Conservation (phyloP, 2,797 vertebrate species). For the Australoheros facetus region DNA sequence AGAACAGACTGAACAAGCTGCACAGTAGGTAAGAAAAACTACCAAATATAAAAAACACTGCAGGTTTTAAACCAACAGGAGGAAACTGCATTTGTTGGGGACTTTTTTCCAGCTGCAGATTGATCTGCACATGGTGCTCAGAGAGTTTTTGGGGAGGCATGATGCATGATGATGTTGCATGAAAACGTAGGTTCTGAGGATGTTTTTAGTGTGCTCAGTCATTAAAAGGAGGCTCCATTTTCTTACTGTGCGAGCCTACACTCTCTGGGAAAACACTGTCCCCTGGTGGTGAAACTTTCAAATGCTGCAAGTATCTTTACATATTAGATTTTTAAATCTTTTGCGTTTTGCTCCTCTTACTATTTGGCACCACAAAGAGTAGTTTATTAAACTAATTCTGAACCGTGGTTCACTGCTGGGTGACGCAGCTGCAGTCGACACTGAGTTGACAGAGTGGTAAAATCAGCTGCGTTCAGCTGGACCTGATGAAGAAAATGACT, state of each 20-base stretch:
- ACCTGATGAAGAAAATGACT: too few species aligned
- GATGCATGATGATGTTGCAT: neutral
- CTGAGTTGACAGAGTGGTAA: too few species aligned
- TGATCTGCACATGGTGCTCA: neutral
- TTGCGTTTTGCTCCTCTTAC: too few species aligned
- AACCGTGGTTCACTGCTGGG: too few species aligned
- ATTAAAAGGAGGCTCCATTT: neutral
- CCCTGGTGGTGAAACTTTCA: neutral
- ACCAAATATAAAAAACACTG: neutral
- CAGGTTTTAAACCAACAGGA: neutral
- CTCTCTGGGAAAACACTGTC: neutral
- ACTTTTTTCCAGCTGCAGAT: neutral
- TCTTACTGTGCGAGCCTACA: neutral
- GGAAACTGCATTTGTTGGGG: neutral
- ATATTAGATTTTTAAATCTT: too few species aligned
- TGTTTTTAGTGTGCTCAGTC: neutral
- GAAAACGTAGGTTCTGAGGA: neutral
- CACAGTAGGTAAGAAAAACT: slow-evolving; percentile 64
- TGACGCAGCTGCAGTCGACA: too few species aligned
- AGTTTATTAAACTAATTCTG: too few species aligned
- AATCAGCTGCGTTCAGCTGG: too few species aligned
- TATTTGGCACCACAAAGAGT: too few species aligned
- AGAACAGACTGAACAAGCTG: slow-evolving; percentile 51
- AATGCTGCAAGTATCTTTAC: too few species aligned
- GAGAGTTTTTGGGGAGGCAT: neutral